Conservation (phyloP, 2,797 vertebrate species). For the Malacoraja senta region DNA sequence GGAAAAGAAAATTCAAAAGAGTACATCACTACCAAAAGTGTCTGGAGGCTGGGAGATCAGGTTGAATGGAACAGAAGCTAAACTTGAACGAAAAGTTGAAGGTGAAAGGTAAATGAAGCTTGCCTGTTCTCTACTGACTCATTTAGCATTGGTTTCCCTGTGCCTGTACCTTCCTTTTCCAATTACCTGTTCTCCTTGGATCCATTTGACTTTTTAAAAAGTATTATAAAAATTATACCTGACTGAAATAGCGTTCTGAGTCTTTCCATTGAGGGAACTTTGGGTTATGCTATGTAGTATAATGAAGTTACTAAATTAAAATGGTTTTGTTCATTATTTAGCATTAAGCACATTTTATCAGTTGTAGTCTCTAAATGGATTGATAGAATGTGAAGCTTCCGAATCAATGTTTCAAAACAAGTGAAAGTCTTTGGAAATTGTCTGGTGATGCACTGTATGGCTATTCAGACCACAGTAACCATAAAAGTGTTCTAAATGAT, state of each 20-base stretch:
- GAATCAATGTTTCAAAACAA: neutral
- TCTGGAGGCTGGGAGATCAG: slow-evolving; percentile 88
- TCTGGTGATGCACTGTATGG: no score
- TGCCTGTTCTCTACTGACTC: no score
- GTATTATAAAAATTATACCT: neutral
- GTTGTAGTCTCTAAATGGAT: neutral
- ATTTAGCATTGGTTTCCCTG: neutral
- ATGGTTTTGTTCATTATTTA: no score
- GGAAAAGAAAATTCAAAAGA: slow-evolving; percentile 89
- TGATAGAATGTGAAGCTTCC: neutral
- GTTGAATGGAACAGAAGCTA: slow-evolving; percentile 80
- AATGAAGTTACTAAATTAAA: neutral
- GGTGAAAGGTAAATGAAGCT: slow-evolving; percentile 73
- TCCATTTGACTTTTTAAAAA: neutral
- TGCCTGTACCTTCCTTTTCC: neutral
- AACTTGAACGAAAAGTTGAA: slow-evolving; percentile 63
- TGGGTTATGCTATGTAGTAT: neutral
- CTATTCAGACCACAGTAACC: neutral
- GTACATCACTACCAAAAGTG: slow-evolving; percentile 75
- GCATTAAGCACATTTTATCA: no score
- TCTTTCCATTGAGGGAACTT: neutral
- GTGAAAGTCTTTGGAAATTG: neutral
- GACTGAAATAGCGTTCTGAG: neutral
- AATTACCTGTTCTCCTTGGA: neutral
- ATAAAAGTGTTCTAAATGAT: neutral